phyloP scores from a whole-genome alignment of 2,888 invertebrate species.

The Globia sparganii region DNA sequence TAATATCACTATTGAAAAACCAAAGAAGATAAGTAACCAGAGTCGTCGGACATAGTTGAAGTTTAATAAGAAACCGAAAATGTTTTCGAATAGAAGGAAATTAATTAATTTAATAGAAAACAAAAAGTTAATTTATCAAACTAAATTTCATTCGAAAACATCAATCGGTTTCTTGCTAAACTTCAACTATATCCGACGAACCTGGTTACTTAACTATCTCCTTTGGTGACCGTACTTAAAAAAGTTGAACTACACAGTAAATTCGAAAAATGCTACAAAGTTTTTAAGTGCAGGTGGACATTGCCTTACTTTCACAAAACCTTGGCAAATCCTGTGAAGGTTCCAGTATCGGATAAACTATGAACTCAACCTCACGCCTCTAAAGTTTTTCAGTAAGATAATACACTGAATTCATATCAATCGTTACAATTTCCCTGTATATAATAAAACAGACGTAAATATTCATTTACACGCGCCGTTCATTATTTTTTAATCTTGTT shows the following conservation, averaged over 20 bases:
- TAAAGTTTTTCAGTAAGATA: constrained; percentile 35
- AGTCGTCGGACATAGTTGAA: too few species aligned
- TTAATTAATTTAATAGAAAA: too few species aligned
- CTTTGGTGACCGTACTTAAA: too few species aligned
- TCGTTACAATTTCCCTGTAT: constrained; percentile 3
- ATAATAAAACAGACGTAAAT: constrained; percentile 31
- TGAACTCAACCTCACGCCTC: constrained; percentile 6
- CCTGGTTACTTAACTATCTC: too few species aligned
- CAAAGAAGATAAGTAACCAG: too few species aligned
- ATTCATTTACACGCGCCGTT: constrained; percentile 40
- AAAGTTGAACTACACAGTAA: neutral
- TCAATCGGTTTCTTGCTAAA: too few species aligned
- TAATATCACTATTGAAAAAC: too few species aligned
- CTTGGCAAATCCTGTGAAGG: constrained; percentile 31
- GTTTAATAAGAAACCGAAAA: too few species aligned
- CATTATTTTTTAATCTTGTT: constrained; percentile 61
- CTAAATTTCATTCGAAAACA: too few species aligned
- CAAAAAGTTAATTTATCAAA: too few species aligned
- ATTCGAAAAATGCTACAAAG: neutral
- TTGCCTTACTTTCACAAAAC: constrained; percentile 14
- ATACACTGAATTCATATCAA: constrained; percentile 32
- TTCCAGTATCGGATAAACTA: constrained; percentile 35
- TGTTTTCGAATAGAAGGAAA: too few species aligned
- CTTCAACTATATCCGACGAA: too few species aligned
- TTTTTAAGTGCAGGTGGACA: constrained; percentile 16